These are phyloP conservation scores for Ariolimax columbianus DNA, from an alignment of 2,888 invertebrate species.

Conservation along the genomic window DNA sequence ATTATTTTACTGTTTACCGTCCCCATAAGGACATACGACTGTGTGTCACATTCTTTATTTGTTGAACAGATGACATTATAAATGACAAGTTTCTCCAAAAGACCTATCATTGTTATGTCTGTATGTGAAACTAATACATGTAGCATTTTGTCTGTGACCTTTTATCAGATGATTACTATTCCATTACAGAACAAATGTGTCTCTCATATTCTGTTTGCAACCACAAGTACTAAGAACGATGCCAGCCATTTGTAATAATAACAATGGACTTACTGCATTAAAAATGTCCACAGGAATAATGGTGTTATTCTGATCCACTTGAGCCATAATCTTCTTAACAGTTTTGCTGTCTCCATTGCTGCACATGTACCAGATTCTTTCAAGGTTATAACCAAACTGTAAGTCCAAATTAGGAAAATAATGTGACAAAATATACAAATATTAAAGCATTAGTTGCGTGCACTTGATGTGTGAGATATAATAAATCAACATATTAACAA, in stretches of 20 bases:
- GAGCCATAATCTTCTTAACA: constrained; percentile 69
- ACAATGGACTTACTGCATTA: constrained; percentile 61
- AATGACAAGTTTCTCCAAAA: too few species aligned
- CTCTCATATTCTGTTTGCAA: not conserved
- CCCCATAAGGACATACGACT: too few species aligned
- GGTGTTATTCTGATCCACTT: constrained; percentile 67
- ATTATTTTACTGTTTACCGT: too few species aligned
- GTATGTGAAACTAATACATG: too few species aligned
- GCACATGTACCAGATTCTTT: constrained; percentile 78
- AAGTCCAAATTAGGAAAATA: not conserved
- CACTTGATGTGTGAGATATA: not conserved
- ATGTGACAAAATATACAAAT: not conserved
- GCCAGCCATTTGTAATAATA: not conserved
- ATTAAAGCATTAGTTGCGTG: not conserved
- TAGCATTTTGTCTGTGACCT: too few species aligned
- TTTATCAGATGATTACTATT: too few species aligned
- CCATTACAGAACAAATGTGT: not conserved
- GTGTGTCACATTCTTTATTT: too few species aligned
- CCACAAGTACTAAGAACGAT: not conserved
- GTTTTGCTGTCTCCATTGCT: constrained; percentile 67
- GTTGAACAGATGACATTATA: too few species aligned
- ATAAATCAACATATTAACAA: not conserved
- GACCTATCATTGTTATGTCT: too few species aligned
- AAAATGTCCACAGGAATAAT: constrained; percentile 67
- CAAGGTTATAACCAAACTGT: constrained; percentile 80